Evolutionary conservation across 2,888 invertebrate species (phyloP), one percentile per base, ranked within the genome.

Genomic region (Chelonus formosanus): DNA sequence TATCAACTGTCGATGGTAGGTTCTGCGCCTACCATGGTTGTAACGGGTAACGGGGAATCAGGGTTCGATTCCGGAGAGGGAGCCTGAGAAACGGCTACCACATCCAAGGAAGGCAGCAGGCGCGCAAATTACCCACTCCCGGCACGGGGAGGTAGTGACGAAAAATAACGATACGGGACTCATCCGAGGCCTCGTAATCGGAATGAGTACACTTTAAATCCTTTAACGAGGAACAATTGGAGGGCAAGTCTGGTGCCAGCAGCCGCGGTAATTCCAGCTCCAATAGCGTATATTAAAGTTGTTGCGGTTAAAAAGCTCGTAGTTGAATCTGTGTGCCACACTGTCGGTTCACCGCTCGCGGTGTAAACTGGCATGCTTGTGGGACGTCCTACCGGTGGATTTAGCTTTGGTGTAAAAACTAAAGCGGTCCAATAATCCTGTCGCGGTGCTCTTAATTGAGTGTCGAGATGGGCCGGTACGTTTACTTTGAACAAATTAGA

Each of bases 61-160:
- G 89, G 89, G 89, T 90, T 90, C 88, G 88, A 50, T 60, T 60
- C 60, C 60, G 60, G 60, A 60, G 86, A 87, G 88, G 88, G 87
- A 89, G 88, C 89, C 87, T 89, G 88, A 89, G 88, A 88, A 88
- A 89, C 87, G 88, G 89, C 88, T 88, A 88, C 88, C 88, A 89
- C 88, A 88, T 89, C 89, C 86, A 89, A 89, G 89, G 89, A 89
- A 88, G 88, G 89, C 89, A 90, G 89, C 89, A 89, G 88, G 88
- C 88, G 88, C 88, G 88, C 86, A 88, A 89, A 88, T 88, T 88
- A 88, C 87, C 88, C 87, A 87, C 84, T 88, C 86, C 85, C 84
- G 84, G 84, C 84, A 85, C 86, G 84, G 85, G 84, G 85, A 87
- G 87, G 87, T 88, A 88, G 88, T 89, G 88, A 88, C 88, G 86